These are phyloP conservation scores for Chaetodon auriga DNA, from an alignment of 2,113 vertebrate genomes.

Conservation along the genomic window DNA sequence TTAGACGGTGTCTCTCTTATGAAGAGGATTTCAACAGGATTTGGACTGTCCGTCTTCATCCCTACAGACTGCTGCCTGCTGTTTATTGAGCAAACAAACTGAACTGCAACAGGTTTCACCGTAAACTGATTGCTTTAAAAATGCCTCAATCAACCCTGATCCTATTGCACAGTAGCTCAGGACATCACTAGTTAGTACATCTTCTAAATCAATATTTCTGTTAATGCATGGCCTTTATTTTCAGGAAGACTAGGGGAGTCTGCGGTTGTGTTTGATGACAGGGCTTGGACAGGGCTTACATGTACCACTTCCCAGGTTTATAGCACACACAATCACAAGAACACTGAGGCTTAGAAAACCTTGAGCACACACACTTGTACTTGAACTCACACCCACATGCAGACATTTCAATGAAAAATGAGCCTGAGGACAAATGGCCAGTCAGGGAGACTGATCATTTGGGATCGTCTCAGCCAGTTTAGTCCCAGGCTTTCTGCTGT, in stretches of 20 bases:
- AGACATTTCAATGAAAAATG: not conserved
- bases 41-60: too few species aligned
- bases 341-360: not conserved
- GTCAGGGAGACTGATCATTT: constrained; percentile 16
- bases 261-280: too few species aligned
- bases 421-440: constrained; percentile 11
- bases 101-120: too few species aligned
- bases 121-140: not conserved
- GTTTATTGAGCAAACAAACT: not conserved
- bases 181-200: not conserved
- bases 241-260: too few species aligned
- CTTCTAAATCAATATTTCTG: too few species aligned
- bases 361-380: too few species aligned
- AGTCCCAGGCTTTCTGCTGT: not conserved
- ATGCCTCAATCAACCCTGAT: not conserved
- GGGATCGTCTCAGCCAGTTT: not conserved
- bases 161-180: not conserved
- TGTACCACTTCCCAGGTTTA: not conserved
- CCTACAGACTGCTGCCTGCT: too few species aligned
- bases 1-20: too few species aligned
- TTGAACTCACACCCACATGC: not conserved
- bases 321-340: not conserved
- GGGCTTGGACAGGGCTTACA: not conserved
- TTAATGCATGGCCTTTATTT: too few species aligned
- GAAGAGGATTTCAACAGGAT: too few species aligned